Evolutionary conservation across 30 jellyfish, hydroid and myxozoan species (phyloP).

Genomic region (Aurelia sp.): DNA sequence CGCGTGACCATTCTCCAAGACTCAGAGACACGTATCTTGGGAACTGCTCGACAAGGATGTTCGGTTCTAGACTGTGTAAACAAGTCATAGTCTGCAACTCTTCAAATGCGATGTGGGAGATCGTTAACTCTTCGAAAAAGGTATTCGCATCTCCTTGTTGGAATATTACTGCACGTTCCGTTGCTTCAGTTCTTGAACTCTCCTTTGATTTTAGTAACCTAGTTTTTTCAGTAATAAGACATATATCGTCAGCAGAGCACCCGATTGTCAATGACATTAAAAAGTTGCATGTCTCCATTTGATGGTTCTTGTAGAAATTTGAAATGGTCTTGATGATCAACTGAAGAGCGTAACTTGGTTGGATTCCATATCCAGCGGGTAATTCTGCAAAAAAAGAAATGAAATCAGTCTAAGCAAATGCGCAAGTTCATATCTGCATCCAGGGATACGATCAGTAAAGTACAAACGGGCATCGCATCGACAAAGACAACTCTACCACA

Average conservation of each 20-base stretch:
- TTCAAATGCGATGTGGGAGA: constrained; percentile 53
- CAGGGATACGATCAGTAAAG: too few species aligned
- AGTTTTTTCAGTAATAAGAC: background rate
- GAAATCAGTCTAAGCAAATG: too few species aligned
- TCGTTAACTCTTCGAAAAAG: constrained; percentile 28
- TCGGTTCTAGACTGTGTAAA: background rate
- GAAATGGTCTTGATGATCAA: constrained; percentile 20
- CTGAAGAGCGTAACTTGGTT: constrained; percentile 50
- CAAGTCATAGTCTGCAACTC: constrained; percentile 41
- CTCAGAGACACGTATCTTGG: background rate
- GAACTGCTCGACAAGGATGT: background rate
- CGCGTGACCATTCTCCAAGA: background rate
- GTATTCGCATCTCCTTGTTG: constrained; percentile 58
- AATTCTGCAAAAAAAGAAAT: constrained; percentile 27
- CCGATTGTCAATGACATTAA: constrained; percentile 1
- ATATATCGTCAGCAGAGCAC: background rate
- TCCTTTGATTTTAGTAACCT: background rate
- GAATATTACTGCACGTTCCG: constrained; percentile 16
- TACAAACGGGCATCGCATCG: too few species aligned
- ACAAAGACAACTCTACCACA: too few species aligned
- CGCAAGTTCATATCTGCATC: too few species aligned
- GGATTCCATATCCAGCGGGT: constrained; percentile 47
- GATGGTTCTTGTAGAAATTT: background rate
- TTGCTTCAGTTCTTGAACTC: background rate
- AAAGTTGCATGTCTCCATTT: background rate